Conservation (phyloP, 1,140 invertebrate genomes). For the Brachionus sp. region DNA sequence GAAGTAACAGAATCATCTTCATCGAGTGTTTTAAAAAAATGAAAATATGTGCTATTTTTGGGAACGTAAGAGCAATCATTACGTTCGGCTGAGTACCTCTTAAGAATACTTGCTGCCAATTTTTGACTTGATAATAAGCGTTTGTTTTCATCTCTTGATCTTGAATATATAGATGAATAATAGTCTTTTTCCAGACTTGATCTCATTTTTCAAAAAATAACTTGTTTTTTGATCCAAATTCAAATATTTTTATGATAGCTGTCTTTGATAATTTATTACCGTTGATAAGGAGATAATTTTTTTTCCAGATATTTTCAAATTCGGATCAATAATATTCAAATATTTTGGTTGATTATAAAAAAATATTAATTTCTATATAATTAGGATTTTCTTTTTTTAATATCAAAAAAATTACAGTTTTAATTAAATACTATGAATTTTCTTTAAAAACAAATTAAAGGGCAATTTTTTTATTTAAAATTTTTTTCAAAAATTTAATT, state of each 20-base stretch:
- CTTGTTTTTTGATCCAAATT: neutral
- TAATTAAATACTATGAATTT: too few species aligned
- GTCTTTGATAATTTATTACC: neutral
- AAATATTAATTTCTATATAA: too few species aligned
- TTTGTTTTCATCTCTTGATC: neutral
- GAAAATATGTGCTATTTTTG: neutral
- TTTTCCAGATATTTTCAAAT: neutral
- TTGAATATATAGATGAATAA: neutral
- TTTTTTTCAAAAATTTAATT: too few species aligned
- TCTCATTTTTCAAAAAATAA: neutral
- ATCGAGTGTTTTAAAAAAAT: neutral
- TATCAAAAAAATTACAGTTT: too few species aligned
- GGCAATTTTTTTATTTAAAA: too few species aligned
- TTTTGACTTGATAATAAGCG: neutral
- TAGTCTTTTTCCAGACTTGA: neutral
- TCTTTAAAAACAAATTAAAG: too few species aligned
- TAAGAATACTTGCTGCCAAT: neutral
- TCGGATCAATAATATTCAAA: neutral
- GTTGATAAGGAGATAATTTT: conserved; percentile 6
- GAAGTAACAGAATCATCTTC: conserved; percentile 11
- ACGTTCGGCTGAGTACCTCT: neutral
- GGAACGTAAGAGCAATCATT: neutral
- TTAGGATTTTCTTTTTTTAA: too few species aligned
- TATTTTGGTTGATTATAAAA: neutral
- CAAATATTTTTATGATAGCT: neutral